Conservation (phyloP, 2,888 invertebrate genomes). For the Chorisops tibialis region DNA sequence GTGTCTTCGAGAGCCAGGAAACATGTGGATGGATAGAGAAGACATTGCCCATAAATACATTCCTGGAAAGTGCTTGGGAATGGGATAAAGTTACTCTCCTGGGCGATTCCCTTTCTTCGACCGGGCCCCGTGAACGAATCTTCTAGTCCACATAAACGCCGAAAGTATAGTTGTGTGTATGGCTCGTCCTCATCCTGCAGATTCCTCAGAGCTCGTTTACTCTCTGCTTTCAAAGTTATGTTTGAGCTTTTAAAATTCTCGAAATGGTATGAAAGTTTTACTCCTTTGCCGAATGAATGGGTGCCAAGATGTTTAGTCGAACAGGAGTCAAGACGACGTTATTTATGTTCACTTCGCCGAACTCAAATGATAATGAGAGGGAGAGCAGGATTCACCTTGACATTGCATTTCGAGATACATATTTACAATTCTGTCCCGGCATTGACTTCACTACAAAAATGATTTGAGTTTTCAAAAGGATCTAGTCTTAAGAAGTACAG, state of each 20-base stretch:
- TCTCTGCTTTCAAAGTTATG: constrained; percentile 11
- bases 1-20: constrained; percentile 17
- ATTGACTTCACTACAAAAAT: too few relatives aligned
- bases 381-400: background rate
- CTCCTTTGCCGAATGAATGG: constrained; percentile 24
- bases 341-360: background rate
- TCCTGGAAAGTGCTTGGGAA: constrained; percentile 28
- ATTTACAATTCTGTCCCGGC: too few relatives aligned
- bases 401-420: too few relatives aligned
- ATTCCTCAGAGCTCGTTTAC: background rate
- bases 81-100: constrained; percentile 30
- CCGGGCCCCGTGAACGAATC: background rate
- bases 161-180: too few relatives aligned
- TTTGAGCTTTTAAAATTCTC: constrained; percentile 26
- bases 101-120: constrained; percentile 30
- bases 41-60: constrained; percentile 31
- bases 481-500: too few relatives aligned
- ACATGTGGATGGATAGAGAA: constrained; percentile 23
- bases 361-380: background rate
- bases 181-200: background rate
- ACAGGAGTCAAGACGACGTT: background rate
- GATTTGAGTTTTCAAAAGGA: too few relatives aligned
- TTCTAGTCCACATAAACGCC: too few relatives aligned
- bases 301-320: constrained; percentile 21
- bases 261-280: background rate